A percentile compares a stretch with the other conserved stretches of the same genome.
These are phyloP conservation scores for Syngnathus typhle DNA, from an alignment of 2,113 vertebrate species.

Conservation along the genomic window DNA sequence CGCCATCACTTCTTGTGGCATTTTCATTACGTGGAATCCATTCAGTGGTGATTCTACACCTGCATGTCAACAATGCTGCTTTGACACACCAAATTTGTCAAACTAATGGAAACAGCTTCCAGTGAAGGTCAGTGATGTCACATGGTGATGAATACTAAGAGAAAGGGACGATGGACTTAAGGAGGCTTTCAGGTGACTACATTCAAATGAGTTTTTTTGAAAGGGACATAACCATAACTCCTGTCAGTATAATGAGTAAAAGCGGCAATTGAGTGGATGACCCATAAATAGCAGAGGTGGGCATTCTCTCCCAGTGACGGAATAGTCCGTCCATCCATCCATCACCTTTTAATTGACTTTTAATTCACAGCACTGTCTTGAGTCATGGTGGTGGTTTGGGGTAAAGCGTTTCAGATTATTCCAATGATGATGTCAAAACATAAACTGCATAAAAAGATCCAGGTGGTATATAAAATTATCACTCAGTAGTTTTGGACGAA, in stretches of 20 bases:
- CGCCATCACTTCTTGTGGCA: conserved; percentile 36
- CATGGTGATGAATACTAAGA: conserved; percentile 56
- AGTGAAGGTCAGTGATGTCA: conserved; percentile 64
- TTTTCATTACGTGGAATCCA: conserved; percentile 50
- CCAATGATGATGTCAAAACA: conserved; percentile 8
- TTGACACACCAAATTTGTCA: conserved; percentile 62
- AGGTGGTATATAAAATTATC: conserved; percentile 28
- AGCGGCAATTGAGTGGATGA: too few relatives aligned
- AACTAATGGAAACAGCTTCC: conserved; percentile 64
- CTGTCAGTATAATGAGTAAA: conserved; percentile 17
- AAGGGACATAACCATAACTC: conserved; percentile 15
- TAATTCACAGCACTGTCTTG: conserved; percentile 15
- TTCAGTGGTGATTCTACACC: conserved; percentile 41
- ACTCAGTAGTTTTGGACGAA: conserved; percentile 3
- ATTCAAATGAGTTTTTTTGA: conserved; percentile 8
- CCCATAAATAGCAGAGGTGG: too few relatives aligned
- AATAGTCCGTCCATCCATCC: too few relatives aligned
- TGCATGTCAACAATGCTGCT: conserved; percentile 51
- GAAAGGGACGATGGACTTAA: conserved; percentile 10
- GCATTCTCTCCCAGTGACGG: too few relatives aligned
- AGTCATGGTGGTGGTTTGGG: background rate
- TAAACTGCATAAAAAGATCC: conserved; percentile 8
- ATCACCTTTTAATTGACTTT: conserved; percentile 9
- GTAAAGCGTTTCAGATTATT: conserved; percentile 7
- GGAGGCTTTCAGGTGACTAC: conserved; percentile 46